phyloP scores from a whole-genome alignment of 2,888 invertebrate species.

The Idaea straminata region DNA sequence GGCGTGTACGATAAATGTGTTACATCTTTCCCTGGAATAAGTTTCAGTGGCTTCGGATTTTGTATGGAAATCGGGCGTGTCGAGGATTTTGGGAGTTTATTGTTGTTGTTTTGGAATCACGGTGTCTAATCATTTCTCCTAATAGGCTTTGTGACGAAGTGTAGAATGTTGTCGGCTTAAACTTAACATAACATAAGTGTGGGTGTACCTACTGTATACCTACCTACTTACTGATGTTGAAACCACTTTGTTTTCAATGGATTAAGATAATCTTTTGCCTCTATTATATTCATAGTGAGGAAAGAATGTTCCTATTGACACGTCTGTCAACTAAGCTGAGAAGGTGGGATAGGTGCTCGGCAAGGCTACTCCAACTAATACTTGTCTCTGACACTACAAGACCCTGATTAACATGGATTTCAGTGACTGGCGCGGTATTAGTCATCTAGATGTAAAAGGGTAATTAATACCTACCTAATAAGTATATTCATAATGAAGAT shows the following conservation, averaged over 20 bases:
- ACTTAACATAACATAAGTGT: neutral
- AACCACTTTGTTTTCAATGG: neutral
- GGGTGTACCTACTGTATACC: neutral
- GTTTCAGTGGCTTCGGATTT: conserved; percentile 2
- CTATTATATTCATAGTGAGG: too few species aligned
- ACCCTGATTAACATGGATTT: too few species aligned
- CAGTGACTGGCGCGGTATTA: too few species aligned
- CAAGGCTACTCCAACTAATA: too few species aligned
- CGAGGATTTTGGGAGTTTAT: neutral
- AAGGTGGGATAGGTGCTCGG: too few species aligned
- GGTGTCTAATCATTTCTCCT: neutral
- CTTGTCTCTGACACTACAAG: too few species aligned
- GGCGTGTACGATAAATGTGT: conserved; percentile 12
- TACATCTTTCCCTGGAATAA: conserved; percentile 2
- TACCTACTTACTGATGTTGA: neutral
- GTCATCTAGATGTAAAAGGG: too few species aligned
- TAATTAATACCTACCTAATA: too few species aligned
- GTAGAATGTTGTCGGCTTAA: neutral
- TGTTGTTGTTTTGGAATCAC: conserved; percentile 1
- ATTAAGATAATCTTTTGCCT: neutral
- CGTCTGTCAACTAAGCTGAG: too few species aligned
- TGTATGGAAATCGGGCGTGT: neutral
- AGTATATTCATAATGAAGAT: too few species aligned
- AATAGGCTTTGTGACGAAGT: conserved; percentile 1
- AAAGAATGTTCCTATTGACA: too few species aligned